Evolutionary conservation across 2,888 invertebrate species (phyloP).

Genomic region (Cyaniris semiargus): DNA sequence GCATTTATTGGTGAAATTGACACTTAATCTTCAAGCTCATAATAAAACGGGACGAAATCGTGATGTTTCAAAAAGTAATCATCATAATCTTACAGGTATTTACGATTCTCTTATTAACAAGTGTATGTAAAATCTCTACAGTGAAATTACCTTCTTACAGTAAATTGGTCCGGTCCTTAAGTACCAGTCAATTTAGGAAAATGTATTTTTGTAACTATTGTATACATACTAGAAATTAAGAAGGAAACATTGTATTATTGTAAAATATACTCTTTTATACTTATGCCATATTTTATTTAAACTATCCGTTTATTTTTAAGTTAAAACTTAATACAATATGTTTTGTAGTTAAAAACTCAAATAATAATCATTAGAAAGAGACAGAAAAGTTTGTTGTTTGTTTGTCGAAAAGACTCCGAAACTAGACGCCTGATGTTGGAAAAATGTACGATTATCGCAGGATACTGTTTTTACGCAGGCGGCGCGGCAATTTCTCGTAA

Average conservation of each 20-base stretch:
- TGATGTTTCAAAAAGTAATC: no score
- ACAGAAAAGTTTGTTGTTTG: no score
- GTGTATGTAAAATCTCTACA: neutral
- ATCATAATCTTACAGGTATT: no score
- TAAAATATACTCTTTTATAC: conserved; percentile 34
- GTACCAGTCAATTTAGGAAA: conserved; percentile 31
- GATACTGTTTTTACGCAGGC: no score
- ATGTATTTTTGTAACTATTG: conserved; percentile 32
- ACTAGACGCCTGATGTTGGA: no score
- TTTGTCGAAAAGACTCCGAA: no score
- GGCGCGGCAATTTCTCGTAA: no score
- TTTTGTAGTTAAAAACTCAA: neutral
- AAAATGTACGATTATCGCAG: no score
- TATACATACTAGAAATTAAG: conserved; percentile 26
- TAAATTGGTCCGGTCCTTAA: conserved; percentile 19
- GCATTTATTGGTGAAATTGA: neutral
- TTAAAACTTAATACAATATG: neutral
- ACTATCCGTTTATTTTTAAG: neutral
- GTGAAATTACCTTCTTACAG: conserved; percentile 10
- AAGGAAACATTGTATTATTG: conserved; percentile 29
- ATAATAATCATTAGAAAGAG: no score
- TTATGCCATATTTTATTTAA: neutral
- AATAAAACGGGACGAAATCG: no score
- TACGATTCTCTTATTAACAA: neutral
- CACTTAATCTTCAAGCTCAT: neutral